Evolutionary conservation across 2,888 invertebrate species (phyloP).

Genomic region (Zootermopsis nevadensis): DNA sequence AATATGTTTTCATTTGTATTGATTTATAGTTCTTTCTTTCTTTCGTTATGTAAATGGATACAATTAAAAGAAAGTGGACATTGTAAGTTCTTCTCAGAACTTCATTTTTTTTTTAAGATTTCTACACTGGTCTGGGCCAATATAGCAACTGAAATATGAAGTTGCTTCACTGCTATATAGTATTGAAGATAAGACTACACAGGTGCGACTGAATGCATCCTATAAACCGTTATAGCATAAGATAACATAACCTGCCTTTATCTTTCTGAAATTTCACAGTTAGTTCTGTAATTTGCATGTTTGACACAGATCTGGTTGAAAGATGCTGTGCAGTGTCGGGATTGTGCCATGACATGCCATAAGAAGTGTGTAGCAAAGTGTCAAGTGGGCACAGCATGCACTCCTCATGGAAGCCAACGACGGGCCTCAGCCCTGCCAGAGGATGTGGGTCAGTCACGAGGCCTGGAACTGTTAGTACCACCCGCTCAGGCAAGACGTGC

Average conservation of each 20-base stretch:
- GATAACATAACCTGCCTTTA: neutral
- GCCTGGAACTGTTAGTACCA: slow-evolving; percentile 50
- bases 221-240: neutral
- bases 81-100: too few relatives aligned
- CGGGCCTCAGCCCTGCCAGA: slow-evolving; percentile 52
- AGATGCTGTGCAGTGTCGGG: slow-evolving; percentile 91
- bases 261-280: neutral
- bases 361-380: slow-evolving; percentile 95
- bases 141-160: too few relatives aligned
- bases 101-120: too few relatives aligned
- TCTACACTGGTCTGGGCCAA: too few relatives aligned
- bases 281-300: neutral
- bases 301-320: slow-evolving; percentile 89
- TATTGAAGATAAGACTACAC: too few relatives aligned
- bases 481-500: slow-evolving; percentile 51
- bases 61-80: too few relatives aligned
- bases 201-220: neutral
- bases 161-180: too few relatives aligned
- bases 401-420: slow-evolving; percentile 54
- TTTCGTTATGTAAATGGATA: too few relatives aligned
- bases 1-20: too few relatives aligned
- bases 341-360: slow-evolving; percentile 92
- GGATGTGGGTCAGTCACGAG: slow-evolving; percentile 50
- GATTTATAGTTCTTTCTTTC: too few relatives aligned
- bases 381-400: slow-evolving; percentile 76